Conservation (phyloP, 2,113 vertebrate genomes). For the Rhinoptilus africanus region DNA sequence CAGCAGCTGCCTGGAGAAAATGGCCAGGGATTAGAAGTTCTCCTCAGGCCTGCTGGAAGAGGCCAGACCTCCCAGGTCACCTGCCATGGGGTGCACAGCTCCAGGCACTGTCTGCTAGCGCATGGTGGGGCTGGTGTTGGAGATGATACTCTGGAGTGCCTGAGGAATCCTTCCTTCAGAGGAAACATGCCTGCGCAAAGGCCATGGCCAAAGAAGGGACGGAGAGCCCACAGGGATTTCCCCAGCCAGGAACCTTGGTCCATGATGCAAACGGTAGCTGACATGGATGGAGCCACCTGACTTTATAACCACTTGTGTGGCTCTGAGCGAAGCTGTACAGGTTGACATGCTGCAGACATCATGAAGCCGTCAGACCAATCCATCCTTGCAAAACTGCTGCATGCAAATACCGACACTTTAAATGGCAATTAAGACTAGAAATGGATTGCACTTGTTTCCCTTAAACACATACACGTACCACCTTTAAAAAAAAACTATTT, state of each 20-base stretch:
- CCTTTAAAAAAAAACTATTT: neutral
- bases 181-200: neutral
- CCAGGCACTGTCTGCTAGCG: neutral
- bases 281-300: neutral
- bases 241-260: neutral
- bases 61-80: neutral
- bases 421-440: conserved; percentile 31
- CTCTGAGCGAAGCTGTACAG: neutral
- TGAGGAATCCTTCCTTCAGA: neutral
- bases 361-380: neutral
- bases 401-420: conserved; percentile 38
- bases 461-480: neutral
- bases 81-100: fast-evolving
- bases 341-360: neutral
- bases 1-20: neutral
- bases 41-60: neutral
- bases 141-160: neutral
- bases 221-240: neutral
- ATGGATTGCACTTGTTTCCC: conserved; percentile 51
- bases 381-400: neutral
- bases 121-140: neutral
- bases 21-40: neutral
- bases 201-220: neutral
- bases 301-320: neutral
- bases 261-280: neutral